Conservation (phyloP, 2,113 vertebrate genomes). For the Hoplias malabaricus region DNA sequence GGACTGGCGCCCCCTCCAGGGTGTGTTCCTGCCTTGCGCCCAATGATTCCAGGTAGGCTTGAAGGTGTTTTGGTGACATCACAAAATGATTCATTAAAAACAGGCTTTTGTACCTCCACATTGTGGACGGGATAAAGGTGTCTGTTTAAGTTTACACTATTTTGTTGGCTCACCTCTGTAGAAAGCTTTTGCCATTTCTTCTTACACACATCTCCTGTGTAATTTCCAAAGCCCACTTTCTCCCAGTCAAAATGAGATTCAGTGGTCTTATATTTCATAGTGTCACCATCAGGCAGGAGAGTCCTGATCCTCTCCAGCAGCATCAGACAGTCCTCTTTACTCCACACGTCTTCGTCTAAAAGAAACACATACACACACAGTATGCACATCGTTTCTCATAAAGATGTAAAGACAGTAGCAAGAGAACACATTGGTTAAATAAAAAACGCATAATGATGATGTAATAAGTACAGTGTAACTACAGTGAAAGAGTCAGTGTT, state of each 20-base stretch:
- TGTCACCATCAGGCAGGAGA: slow-evolving; percentile 69
- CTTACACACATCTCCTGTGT: slow-evolving; percentile 74
- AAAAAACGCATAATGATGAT: background rate
- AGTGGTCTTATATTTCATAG: slow-evolving; percentile 78
- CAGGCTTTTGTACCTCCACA: background rate
- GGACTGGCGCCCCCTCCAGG: too few relatives aligned
- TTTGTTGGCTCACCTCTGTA: slow-evolving; percentile 62
- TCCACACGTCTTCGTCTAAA: slow-evolving; percentile 67
- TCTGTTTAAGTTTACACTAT: too few relatives aligned
- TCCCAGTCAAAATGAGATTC: slow-evolving; percentile 81
- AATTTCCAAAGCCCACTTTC: slow-evolving; percentile 73
- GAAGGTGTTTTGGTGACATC: too few relatives aligned
- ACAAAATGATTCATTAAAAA: too few relatives aligned
- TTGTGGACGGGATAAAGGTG: too few relatives aligned
- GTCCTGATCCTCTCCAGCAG: slow-evolving; percentile 75
- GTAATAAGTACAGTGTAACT: background rate
- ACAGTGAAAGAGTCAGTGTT: background rate
- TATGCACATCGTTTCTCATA: background rate
- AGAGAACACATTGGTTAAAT: background rate
- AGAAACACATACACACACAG: background rate
- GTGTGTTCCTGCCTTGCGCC: too few relatives aligned
- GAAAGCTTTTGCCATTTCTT: slow-evolving; percentile 78
- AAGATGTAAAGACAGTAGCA: background rate
- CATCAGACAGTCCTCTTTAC: slow-evolving; percentile 72
- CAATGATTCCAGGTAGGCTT: too few relatives aligned